Evolutionary conservation across 2,797 vertebrate species (phyloP), one percentile per base, ranked within the genome.

Genomic region (Macrochelys suwanniensis): DNA sequence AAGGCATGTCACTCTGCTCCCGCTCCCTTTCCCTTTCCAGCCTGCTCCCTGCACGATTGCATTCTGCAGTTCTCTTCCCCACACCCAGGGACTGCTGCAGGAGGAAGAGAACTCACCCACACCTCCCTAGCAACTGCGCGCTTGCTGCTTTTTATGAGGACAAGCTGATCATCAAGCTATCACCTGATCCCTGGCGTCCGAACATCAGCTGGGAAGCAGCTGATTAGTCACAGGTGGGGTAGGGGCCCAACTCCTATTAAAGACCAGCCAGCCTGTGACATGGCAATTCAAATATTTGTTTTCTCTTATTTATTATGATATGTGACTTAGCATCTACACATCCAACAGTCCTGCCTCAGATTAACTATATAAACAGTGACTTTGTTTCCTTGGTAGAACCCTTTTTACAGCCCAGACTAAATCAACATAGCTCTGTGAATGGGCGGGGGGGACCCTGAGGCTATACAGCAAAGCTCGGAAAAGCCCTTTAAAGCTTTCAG

Each of bases 301-400:
- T 89, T 80, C 76, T 88, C 82, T 17, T 84, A n/a, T 56, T 56
- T 91, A 93, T 79, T 25, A 59, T 7, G 89, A 56, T 91, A 86
- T 89, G 82, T 94, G 95, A 91, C 76, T 0, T 45, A 74, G n/a
- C 57, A 0, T 3, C 80, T 8, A 13, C 49, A 59, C 89, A 94
- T 92, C 83, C 49, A 88, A 77, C 53, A 83, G 33, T 68, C 25
- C 90, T 91, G 80, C 59, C 6, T 21, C 85, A 87, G 93, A 86
- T 89, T 89, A 91, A 89, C 33, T 59, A 51, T 45, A 37, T 94
- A 92, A 96, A 93, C 89, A 89, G 76, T 85, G 85, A 31, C 19
- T 93, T 54, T 1, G 50, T 89, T 95, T 95, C 96, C 94, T 71
- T 79, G 42, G 21, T 56, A 83, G 17, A 1, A 50, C 17, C 87